phyloP scores from a whole-genome alignment of 2,888 invertebrate genomes.

The Leucophora obtusa region DNA sequence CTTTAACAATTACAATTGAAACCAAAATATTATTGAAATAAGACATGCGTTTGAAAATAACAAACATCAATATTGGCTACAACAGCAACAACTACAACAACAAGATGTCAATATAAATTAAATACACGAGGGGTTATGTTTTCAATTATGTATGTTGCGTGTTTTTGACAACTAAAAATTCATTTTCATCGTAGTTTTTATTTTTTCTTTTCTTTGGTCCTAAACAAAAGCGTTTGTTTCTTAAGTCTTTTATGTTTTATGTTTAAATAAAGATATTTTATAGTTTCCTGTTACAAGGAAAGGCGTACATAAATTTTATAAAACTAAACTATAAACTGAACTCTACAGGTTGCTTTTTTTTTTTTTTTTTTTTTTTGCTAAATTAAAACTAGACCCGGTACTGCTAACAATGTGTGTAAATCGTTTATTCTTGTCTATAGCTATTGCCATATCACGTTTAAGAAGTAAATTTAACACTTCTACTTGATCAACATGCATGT shows the following conservation, averaged over 20 bases:
- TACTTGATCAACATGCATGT: not conserved
- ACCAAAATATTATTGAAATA: slow-evolving; percentile 34
- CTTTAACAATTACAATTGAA: slow-evolving; percentile 40
- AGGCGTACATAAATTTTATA: slow-evolving; percentile 58
- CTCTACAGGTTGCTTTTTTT: not conserved
- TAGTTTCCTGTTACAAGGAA: slow-evolving; percentile 59
- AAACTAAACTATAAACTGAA: not conserved
- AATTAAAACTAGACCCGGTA: slow-evolving; percentile 8
- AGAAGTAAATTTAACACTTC: slow-evolving; percentile 42
- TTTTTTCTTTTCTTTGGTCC: not conserved
- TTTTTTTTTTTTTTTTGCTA: not conserved
- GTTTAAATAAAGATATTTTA: slow-evolving; percentile 62
- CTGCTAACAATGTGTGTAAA: not conserved
- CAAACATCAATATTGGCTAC: too few relatives aligned
- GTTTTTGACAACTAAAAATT: slow-evolving; percentile 3
- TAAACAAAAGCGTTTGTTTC: not conserved
- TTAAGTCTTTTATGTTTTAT: slow-evolving; percentile 24
- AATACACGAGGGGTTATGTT: slow-evolving; percentile 40
- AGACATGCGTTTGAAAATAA: slow-evolving; percentile 46
- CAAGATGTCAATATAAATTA: slow-evolving; percentile 47
- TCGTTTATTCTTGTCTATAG: not conserved
- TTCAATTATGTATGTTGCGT: slow-evolving; percentile 19
- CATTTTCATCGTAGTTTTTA: slow-evolving; percentile 1
- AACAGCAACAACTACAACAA: slow-evolving; percentile 19
- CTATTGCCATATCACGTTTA: slow-evolving; percentile 26